These are phyloP conservation scores for Iphiclides podalirius DNA, from an alignment of 2,888 invertebrate species.

Conservation along the genomic window DNA sequence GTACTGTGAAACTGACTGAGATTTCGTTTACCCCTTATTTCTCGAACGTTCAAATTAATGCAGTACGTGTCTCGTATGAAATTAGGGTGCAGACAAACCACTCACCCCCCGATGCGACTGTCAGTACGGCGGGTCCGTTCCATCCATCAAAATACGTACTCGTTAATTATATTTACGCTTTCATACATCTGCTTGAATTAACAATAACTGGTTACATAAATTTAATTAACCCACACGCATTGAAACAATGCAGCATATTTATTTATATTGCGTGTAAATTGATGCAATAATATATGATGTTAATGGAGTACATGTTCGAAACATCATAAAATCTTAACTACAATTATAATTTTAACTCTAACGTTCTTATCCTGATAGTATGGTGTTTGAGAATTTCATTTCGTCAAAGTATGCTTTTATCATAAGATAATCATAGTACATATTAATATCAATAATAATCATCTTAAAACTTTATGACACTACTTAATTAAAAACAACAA, in stretches of 20 bases:
- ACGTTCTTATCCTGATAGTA: too few relatives aligned
- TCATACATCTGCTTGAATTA: slow-evolving; percentile 15
- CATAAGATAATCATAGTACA: too few relatives aligned
- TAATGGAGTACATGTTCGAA: too few relatives aligned
- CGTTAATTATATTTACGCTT: slow-evolving; percentile 7
- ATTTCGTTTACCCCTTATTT: slow-evolving; percentile 19
- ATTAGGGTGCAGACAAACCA: slow-evolving; percentile 18
- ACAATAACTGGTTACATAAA: slow-evolving; percentile 8
- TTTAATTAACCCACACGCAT: slow-evolving; percentile 7
- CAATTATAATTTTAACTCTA: too few relatives aligned
- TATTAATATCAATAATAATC: too few relatives aligned
- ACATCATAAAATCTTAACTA: too few relatives aligned
- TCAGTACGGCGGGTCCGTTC: slow-evolving; percentile 6
- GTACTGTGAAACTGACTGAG: neutral
- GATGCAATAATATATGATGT: too few relatives aligned
- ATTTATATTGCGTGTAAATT: too few relatives aligned
- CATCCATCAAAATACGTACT: slow-evolving; percentile 18
- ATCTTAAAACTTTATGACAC: too few relatives aligned
- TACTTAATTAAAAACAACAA: too few relatives aligned
- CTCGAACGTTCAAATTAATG: slow-evolving; percentile 21
- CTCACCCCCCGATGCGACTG: slow-evolving; percentile 9
- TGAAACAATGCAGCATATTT: slow-evolving; percentile 2
- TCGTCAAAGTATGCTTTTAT: too few relatives aligned
- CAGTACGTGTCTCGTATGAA: slow-evolving; percentile 19
- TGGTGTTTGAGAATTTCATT: too few relatives aligned